Conservation (phyloP, 1,140 invertebrate species). For the Linepithema humile region DNA sequence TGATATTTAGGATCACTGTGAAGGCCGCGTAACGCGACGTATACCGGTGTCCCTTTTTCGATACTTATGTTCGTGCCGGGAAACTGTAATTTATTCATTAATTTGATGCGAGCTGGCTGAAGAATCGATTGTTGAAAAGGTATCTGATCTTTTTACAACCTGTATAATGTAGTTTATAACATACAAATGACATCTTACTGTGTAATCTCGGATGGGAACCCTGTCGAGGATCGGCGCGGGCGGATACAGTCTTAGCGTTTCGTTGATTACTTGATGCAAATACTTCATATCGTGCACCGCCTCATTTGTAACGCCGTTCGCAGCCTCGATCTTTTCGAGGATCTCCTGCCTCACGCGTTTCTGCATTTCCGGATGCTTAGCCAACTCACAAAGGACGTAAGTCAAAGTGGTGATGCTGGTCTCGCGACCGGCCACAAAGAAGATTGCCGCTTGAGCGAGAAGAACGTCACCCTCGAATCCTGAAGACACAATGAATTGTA, state of each 20-base stretch:
- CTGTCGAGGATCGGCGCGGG: conserved; percentile 86
- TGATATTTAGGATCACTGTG: conserved; percentile 81
- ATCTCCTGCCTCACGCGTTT: conserved; percentile 86
- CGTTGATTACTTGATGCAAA: conserved; percentile 70
- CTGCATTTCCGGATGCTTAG: conserved; percentile 70
- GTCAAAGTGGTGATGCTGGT: conserved; percentile 83
- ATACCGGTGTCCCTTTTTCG: conserved; percentile 77
- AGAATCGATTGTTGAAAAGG: background rate
- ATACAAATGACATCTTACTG: conserved; percentile 46
- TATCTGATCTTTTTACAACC: background rate
- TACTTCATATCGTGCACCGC: conserved; percentile 71
- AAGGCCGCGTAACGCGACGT: conserved; percentile 71
- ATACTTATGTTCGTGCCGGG: conserved; percentile 78
- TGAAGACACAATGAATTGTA: background rate
- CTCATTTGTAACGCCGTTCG: conserved; percentile 69
- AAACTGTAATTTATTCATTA: conserved; percentile 67
- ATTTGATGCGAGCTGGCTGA: background rate
- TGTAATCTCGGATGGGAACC: conserved; percentile 78
- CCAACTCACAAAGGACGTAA: conserved; percentile 80
- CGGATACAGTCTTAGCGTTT: conserved; percentile 85
- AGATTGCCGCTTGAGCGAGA: conserved; percentile 75
- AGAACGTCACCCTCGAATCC: conserved; percentile 68
- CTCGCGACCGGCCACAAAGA: conserved; percentile 85
- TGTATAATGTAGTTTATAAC: background rate
- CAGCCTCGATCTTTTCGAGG: conserved; percentile 73